phyloP scores from a whole-genome alignment of 2,113 vertebrate species.

The Bubo bubo region DNA sequence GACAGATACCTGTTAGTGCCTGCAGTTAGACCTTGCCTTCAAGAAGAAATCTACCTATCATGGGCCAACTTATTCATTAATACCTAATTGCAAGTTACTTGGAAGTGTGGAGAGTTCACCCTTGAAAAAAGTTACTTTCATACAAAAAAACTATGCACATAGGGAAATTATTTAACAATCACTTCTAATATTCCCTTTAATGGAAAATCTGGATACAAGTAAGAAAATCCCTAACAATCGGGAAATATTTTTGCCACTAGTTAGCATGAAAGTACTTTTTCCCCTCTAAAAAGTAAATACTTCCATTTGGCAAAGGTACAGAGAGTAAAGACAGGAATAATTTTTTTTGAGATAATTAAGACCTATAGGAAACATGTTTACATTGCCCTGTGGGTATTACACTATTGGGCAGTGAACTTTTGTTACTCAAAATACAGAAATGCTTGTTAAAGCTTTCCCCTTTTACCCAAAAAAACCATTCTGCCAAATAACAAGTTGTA shows the following conservation, averaged over 20 bases:
- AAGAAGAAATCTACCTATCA: not conserved
- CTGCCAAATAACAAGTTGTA: slow-evolving; percentile 12
- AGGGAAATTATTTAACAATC: not conserved
- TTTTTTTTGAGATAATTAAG: not conserved
- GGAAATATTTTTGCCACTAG: not conserved
- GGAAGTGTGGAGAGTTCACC: not conserved
- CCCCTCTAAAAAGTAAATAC: not conserved
- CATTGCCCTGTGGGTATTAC: not conserved
- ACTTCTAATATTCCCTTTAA: not conserved
- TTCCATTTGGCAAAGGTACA: not conserved
- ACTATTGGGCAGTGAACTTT: not conserved
- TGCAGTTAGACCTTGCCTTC: not conserved
- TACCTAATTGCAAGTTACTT: not conserved
- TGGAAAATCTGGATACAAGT: not conserved
- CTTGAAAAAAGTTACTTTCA: not conserved
- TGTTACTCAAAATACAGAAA: not conserved
- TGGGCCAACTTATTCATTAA: not conserved
- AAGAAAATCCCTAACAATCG: not conserved
- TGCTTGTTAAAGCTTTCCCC: not conserved
- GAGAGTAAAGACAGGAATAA: not conserved
- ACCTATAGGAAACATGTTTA: not conserved
- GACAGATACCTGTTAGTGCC: not conserved
- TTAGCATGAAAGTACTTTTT: not conserved
- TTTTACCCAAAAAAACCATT: not conserved
- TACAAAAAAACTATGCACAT: not conserved